phyloP scores from a whole-genome alignment of 2,113 vertebrate genomes.

The Nibea coibor region DNA sequence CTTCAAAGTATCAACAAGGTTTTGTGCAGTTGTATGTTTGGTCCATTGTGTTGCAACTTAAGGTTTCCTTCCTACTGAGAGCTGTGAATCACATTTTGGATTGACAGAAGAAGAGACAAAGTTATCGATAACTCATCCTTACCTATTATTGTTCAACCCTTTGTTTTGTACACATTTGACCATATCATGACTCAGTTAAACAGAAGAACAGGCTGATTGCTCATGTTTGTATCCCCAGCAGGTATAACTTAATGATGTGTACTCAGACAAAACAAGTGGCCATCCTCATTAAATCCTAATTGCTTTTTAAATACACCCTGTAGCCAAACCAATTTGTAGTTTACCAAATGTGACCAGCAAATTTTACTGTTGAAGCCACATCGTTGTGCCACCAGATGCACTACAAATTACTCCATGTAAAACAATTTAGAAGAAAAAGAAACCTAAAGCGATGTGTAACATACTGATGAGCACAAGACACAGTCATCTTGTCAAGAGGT shows the following conservation, averaged over 20 bases:
- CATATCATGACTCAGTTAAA: not conserved
- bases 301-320: not conserved
- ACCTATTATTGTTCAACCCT: not conserved
- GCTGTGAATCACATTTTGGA: not conserved
- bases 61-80: not conserved
- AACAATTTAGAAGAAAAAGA: not conserved
- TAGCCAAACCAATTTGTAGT: not conserved
- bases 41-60: slow-evolving; percentile 23
- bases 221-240: not conserved
- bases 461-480: not conserved
- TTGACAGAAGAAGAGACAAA: not conserved
- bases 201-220: not conserved
- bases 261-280: slow-evolving; percentile 12
- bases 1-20: not conserved
- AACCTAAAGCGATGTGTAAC: not conserved
- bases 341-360: not conserved
- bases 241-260: not conserved
- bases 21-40: not conserved
- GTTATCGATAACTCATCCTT: not conserved
- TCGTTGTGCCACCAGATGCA: not conserved
- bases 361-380: not conserved
- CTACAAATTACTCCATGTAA: not conserved
- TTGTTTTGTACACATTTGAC: not conserved
- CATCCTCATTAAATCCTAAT: slow-evolving; percentile 2
- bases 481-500: not conserved